Evolutionary conservation across 2,113 vertebrate species (phyloP), one percentile per base, ranked within the genome.

Genomic region (Sturnus vulgaris): DNA sequence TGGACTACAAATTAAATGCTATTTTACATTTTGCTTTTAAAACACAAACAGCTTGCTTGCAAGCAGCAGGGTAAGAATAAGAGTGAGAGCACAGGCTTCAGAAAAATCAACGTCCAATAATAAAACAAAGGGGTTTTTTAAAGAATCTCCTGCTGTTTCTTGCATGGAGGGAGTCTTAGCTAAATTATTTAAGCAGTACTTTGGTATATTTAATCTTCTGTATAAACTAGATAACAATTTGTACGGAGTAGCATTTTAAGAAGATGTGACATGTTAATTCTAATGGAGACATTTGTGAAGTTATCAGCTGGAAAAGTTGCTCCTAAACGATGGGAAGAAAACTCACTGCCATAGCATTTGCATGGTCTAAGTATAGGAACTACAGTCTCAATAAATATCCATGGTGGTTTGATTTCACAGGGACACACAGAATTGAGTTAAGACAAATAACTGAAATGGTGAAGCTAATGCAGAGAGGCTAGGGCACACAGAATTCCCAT

Each of bases 11-110:
- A 96, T 92, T 72, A 90, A 95, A 93, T 73, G 66, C 20, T 96
- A 46, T 86, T 97, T 96, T 97, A 79, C 88, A 93, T 96, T 94
- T 96, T 92, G 30, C 83, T 96, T 94, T 92, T 94, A 91, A 92
- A 95, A 93, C 66, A 92, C 60, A 89, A 92, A 73, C 68, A 91
- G 59, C 63, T 75, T 80, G 47, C 88, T 77, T 93, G 86, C 73
- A 95, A 92, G 47, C 87, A 92, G 88, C 70, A 47, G 83, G 92
- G 60, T 85, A 93, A 61, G 52, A 91, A 85, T 86, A 72, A 92
- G 52, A 89, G 64, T 8, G 30, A 94, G 83, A 94, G 46, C 69
- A 75, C 50, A 93, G 59, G 55, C 78, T 94, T 86, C 86, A 79
- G 82, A 91, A 93, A 93, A 90, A 93, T 65, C 91, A 86, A 57